Percentiles rank a stretch among this genome's conserved stretches.
Evolutionary conservation across 2,797 vertebrate genomes (phyloP).

Genomic region (Bradypodion ventrale): DNA sequence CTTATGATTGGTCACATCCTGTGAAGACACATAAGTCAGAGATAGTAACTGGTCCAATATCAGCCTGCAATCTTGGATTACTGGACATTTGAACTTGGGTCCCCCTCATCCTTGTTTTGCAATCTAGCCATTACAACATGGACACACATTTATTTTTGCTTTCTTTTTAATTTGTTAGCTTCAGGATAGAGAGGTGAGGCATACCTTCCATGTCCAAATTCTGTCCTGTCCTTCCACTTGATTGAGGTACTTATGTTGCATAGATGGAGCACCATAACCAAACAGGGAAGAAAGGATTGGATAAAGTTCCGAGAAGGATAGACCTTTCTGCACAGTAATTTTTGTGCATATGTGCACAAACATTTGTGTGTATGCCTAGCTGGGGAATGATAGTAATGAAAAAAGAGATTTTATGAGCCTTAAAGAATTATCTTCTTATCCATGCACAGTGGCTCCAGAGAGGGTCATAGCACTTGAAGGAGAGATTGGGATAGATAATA

Average conservation of each 20-base stretch:
- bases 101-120: background rate
- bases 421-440: background rate
- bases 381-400: background rate
- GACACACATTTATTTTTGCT: background rate
- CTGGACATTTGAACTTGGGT: background rate
- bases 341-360: background rate
- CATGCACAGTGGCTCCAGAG: too few relatives aligned
- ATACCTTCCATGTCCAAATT: background rate
- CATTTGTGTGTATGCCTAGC: background rate
- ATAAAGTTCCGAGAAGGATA: background rate
- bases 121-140: background rate
- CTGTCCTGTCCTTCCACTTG: background rate
- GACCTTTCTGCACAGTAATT: background rate
- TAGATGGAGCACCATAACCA: background rate
- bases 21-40: background rate
- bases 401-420: background rate
- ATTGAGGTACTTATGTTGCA: background rate
- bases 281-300: background rate
- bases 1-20: background rate
- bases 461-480: too few relatives aligned
- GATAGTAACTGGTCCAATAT: background rate
- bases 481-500: background rate
- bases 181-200: background rate
- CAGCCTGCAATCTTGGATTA: background rate
- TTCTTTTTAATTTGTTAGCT: background rate